phyloP scores from a whole-genome alignment of 2,113 vertebrate species.

The Saccopteryx leptura region DNA sequence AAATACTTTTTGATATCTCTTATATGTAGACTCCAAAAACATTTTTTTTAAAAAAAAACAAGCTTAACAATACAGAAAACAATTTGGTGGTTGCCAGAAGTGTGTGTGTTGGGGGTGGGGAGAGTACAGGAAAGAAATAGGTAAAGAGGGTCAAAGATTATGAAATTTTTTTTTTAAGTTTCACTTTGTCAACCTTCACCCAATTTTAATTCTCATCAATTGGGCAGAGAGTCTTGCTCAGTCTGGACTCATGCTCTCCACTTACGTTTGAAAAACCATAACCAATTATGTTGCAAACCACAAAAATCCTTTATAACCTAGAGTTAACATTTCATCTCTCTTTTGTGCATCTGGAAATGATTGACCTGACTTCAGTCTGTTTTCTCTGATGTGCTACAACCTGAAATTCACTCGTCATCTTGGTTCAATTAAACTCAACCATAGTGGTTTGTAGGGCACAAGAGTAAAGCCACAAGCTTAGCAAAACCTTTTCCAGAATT shows the following conservation, averaged over 20 bases:
- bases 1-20: neutral
- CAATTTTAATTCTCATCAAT: constrained; percentile 24
- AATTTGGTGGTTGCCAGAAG: neutral
- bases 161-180: neutral
- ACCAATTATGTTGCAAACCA: constrained; percentile 60
- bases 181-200: constrained; percentile 13
- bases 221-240: constrained; percentile 19
- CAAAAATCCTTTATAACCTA: constrained; percentile 58
- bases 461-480: constrained; percentile 70
- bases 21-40: neutral
- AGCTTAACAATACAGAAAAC: neutral
- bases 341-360: constrained; percentile 75
- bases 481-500: constrained; percentile 65
- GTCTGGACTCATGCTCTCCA: neutral
- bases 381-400: constrained; percentile 69
- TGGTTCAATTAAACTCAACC: constrained; percentile 77
- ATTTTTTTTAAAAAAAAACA: neutral
- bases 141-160: neutral
- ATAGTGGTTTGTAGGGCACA: constrained; percentile 65
- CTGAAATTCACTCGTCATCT: constrained; percentile 77
- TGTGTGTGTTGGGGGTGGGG: no score
- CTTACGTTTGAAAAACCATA: constrained; percentile 67
- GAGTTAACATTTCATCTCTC: constrained; percentile 66
- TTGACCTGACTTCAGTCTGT: constrained; percentile 69
- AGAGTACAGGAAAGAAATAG: neutral